These are phyloP conservation scores for Chrysodeixis includens DNA, from an alignment of 2,888 invertebrate genomes.

Conservation along the genomic window DNA sequence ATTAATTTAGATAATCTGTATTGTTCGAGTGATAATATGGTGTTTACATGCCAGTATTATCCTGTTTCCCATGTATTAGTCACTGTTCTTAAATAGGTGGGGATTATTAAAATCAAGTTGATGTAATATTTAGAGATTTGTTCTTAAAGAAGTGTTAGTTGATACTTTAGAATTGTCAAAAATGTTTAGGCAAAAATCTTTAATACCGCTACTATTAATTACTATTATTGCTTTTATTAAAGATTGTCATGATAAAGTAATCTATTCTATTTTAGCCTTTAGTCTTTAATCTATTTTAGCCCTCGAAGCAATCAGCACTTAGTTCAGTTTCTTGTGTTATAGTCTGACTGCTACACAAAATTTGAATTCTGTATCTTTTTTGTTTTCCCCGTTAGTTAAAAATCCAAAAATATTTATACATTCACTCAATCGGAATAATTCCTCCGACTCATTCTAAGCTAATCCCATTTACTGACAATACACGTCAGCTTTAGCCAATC, in stretches of 20 bases:
- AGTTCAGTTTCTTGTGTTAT: too few species aligned
- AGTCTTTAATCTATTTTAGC: too few species aligned
- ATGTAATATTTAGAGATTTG: not conserved
- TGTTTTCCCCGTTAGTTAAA: not conserved
- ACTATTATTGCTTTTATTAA: too few species aligned
- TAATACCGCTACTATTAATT: too few species aligned
- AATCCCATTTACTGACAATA: slow-evolving; percentile 53
- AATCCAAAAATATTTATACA: slow-evolving; percentile 8
- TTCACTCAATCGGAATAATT: slow-evolving; percentile 33
- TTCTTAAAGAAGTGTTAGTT: not conserved
- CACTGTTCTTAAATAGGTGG: not conserved
- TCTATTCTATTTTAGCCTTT: too few species aligned
- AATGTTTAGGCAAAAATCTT: too few species aligned
- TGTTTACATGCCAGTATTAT: not conserved
- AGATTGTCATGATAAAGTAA: too few species aligned
- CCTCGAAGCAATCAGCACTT: too few species aligned
- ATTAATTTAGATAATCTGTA: slow-evolving; percentile 48
- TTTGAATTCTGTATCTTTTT: too few species aligned
- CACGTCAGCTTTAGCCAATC: slow-evolving; percentile 33
- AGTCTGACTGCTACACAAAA: too few species aligned
- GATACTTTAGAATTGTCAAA: too few species aligned
- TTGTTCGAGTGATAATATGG: slow-evolving; percentile 10
- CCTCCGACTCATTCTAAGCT: slow-evolving; percentile 23
- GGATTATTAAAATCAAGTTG: not conserved
- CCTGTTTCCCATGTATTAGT: not conserved